phyloP scores from a whole-genome alignment of 2,797 vertebrate genomes.

The Xenopus petersii region DNA sequence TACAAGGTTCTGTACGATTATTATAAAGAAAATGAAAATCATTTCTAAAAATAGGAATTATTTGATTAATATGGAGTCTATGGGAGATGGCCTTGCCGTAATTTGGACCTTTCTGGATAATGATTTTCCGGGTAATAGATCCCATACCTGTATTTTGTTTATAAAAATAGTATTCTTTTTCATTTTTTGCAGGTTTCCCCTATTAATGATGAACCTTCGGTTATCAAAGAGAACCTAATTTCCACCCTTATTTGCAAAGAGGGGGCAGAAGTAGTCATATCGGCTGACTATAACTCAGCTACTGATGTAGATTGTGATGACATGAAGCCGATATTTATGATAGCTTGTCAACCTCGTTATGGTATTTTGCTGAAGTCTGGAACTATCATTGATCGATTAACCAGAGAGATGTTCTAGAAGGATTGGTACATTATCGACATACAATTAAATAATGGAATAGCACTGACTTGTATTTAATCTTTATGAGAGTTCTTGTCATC shows the following conservation, averaged over 20 bases:
- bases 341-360: slow-evolving; percentile 75
- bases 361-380: slow-evolving; percentile 76
- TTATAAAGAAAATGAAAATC: too few relatives aligned
- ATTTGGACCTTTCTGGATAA: too few relatives aligned
- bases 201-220: slow-evolving; percentile 87
- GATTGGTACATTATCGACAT: slow-evolving; percentile 80
- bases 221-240: slow-evolving; percentile 72
- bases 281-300: slow-evolving; percentile 77
- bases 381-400: slow-evolving; percentile 71
- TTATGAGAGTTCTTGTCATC: too few relatives aligned
- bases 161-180: too few relatives aligned
- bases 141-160: too few relatives aligned
- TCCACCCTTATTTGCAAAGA: slow-evolving; percentile 77
- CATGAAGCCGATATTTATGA: slow-evolving; percentile 70
- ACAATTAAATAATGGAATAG: slow-evolving; percentile 68
- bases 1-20: too few relatives aligned
- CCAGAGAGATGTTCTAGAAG: slow-evolving; percentile 79
- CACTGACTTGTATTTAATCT: too few relatives aligned
- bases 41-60: too few relatives aligned
- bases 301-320: slow-evolving; percentile 84
- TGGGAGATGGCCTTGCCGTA: too few relatives aligned
- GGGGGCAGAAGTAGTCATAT: slow-evolving; percentile 76
- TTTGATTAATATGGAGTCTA: too few relatives aligned
- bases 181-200: slow-evolving; percentile 71
- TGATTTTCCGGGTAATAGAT: too few relatives aligned